phyloP scores from a whole-genome alignment of 2,113 vertebrate genomes.

The Cervus canadensis region DNA sequence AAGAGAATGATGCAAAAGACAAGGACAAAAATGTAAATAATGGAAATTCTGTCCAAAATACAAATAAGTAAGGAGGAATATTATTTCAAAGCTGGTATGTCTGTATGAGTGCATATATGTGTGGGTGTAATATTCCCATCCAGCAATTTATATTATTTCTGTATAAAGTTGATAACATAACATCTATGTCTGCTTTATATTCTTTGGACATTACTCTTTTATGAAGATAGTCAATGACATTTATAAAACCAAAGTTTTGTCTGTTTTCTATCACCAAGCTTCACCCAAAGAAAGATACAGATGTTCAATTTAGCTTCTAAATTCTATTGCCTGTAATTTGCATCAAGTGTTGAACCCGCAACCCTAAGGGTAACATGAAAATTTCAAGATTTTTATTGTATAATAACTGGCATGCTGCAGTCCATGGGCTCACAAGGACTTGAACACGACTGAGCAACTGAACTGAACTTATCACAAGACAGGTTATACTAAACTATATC shows the following conservation, averaged over 20 bases:
- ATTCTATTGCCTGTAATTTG: neutral
- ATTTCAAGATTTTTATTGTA: slow-evolving; percentile 33
- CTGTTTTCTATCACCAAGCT: neutral
- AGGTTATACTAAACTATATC: slow-evolving; percentile 17
- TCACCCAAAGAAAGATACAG: neutral
- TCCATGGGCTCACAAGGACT: neutral
- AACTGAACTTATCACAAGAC: slow-evolving; percentile 20
- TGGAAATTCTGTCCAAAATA: neutral
- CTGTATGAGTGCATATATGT: neutral
- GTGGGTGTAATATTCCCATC: neutral
- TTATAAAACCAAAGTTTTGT: neutral
- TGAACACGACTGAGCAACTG: neutral
- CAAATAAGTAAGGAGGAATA: neutral
- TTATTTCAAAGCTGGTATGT: neutral
- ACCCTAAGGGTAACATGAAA: neutral
- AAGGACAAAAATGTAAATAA: neutral
- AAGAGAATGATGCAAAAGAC: neutral
- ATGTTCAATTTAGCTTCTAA: slow-evolving; percentile 12
- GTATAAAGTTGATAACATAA: neutral
- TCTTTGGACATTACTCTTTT: neutral
- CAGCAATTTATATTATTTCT: neutral
- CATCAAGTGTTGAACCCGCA: neutral
- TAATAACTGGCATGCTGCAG: neutral
- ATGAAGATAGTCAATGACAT: neutral
- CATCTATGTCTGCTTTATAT: neutral